Evolutionary conservation across 2,888 invertebrate species (phyloP).

Genomic region (Cheilosia urbana): DNA sequence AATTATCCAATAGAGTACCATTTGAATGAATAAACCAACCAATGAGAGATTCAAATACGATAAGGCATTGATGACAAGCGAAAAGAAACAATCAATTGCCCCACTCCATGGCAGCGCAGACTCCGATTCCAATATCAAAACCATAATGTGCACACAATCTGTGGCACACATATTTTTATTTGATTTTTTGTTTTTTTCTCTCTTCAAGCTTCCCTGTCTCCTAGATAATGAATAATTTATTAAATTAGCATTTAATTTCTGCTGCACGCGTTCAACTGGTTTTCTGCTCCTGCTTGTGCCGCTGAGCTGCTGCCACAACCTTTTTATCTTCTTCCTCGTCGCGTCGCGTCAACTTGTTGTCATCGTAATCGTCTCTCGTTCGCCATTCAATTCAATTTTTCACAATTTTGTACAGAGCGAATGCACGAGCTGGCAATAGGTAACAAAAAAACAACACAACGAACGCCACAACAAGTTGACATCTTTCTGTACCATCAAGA

Average conservation of each 20-base stretch:
- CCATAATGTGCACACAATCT: constrained; percentile 68
- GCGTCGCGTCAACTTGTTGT: constrained; percentile 50
- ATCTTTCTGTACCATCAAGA: constrained; percentile 67
- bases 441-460: constrained; percentile 1
- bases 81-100: constrained; percentile 51
- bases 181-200: constrained; percentile 15
- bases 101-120: constrained; percentile 38
- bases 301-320: constrained; percentile 40
- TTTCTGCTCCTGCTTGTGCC: constrained; percentile 61
- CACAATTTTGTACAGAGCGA: constrained; percentile 59
- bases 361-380: constrained; percentile 63
- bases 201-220: constrained; percentile 55
- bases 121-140: constrained; percentile 57
- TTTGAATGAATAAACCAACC: constrained; percentile 58
- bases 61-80: constrained; percentile 51
- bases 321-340: constrained; percentile 61
- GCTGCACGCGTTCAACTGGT: constrained; percentile 75
- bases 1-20: constrained; percentile 51
- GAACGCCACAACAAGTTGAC: constrained; percentile 60
- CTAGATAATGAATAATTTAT: constrained; percentile 72
- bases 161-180: constrained; percentile 47
- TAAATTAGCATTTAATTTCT: constrained; percentile 75
- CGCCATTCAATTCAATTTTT: constrained; percentile 72
- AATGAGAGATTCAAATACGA: constrained; percentile 58
- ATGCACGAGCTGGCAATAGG: constrained; percentile 62